phyloP scores from a whole-genome alignment of 2,888 invertebrate genomes.

The Orthosia gracilis region DNA sequence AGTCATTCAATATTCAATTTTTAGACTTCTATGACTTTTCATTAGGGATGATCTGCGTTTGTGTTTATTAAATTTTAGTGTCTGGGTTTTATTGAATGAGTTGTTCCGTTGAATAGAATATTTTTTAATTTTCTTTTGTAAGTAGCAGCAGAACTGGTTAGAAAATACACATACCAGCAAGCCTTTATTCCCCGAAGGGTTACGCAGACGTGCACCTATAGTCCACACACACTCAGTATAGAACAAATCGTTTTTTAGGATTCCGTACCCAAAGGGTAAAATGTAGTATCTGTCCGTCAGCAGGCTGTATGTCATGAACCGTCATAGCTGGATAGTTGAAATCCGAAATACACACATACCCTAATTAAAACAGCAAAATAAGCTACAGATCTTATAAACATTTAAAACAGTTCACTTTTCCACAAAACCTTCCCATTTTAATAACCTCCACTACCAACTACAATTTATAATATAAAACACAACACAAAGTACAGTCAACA shows the following conservation, averaged over 20 bases:
- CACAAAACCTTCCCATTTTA: conserved; percentile 6
- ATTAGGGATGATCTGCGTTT: conserved; percentile 6
- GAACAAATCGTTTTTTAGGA: too few species aligned
- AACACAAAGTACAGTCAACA: conserved; percentile 60
- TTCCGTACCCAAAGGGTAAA: too few species aligned
- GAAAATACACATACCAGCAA: too few species aligned
- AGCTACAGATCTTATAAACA: neutral
- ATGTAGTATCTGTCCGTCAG: too few species aligned
- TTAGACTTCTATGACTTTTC: conserved; percentile 12
- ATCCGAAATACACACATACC: too few species aligned
- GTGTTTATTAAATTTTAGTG: neutral
- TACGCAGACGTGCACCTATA: too few species aligned
- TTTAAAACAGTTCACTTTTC: neutral
- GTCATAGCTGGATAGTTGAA: too few species aligned
- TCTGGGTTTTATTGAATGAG: neutral
- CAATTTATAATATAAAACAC: conserved; percentile 43
- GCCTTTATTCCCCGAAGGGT: too few species aligned
- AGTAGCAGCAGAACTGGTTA: too few species aligned
- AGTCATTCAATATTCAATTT: conserved; percentile 25
- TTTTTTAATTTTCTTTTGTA: neutral
- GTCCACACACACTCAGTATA: too few species aligned
- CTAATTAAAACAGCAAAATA: neutral
- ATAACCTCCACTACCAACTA: conserved; percentile 12
- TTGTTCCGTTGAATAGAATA: neutral
- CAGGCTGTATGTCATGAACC: too few species aligned